Base-by-base conservation (phyloP, 2,113 vertebrate genomes). In the Parus major region DNA sequence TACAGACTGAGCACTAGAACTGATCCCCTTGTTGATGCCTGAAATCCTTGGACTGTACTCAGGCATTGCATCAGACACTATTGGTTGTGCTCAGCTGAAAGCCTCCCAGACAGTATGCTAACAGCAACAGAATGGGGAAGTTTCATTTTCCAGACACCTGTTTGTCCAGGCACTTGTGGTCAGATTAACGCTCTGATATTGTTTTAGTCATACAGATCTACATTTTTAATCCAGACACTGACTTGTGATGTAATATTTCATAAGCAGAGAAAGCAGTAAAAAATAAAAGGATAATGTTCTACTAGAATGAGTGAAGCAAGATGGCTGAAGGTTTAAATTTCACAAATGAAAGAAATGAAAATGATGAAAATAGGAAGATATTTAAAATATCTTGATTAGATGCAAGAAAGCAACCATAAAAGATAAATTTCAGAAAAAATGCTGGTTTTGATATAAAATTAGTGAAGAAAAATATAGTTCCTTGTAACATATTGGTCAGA, bases 111-210 rank as follows among this genome's bases (percentile, higher is more conserved):
- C 12, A 29, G 11, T 20, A 18, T 29, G 10, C 33, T 63, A 72
- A 57, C 16, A 55, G 4, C 24, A 63, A 22, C 12, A 49, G 31
- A 75, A 60, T 21, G 12, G 21, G 29, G 25, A 65, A 42, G 16
- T 8, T 53, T 53, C 78, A 39, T 60, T 33, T 68, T 39, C 39
- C 46, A 46, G 33, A 18, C 9, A 44, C 12, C 6, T 46, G 1
- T 33, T 76, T 59, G 3, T 52, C 36, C 12, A 46, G 11, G 46
- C 0, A 0, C 4, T 29, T 42, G 18, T 15, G 12, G 33, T 68
- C 29, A 77, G 7, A 31, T 56, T 56, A 21, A 21, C 35, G 8
- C 15, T 29, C 20, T 53, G 18, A 25, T n/a, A n/a, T 14, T 24
- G 6, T 61, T 86, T 76, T 71, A 35, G 13, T 72, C 8, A 12